Percentiles rank a stretch among this genome's conserved stretches.
Conservation (phyloP, 1,140 invertebrate genomes). For the Lerema accius region DNA sequence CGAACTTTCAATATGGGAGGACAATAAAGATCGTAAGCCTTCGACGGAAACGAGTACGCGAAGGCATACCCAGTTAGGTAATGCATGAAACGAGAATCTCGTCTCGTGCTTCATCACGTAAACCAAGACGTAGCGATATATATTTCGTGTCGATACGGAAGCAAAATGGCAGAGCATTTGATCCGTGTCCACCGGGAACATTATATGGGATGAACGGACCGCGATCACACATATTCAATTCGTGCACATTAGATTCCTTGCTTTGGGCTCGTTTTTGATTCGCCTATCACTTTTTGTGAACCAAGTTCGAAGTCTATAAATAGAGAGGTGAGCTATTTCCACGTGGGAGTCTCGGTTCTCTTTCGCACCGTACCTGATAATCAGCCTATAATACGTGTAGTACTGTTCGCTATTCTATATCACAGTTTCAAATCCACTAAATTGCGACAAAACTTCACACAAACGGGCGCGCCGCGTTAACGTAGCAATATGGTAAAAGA, state of each 20-base stretch:
- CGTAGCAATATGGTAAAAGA: conserved; percentile 77
- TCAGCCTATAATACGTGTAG: conserved; percentile 61
- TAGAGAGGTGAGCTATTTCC: conserved; percentile 79
- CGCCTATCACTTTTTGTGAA: conserved; percentile 68
- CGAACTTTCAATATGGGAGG: background rate
- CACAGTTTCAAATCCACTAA: conserved; percentile 58
- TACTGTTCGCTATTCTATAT: conserved; percentile 67
- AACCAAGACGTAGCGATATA: background rate
- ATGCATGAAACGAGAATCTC: conserved; percentile 5
- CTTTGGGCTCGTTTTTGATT: conserved; percentile 50
- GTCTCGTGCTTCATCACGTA: background rate
- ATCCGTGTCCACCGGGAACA: conserved; percentile 5
- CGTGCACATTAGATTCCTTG: conserved; percentile 27
- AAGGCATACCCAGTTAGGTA: conserved; percentile 1
- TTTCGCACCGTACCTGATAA: conserved; percentile 67
- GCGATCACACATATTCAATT: conserved; percentile 3
- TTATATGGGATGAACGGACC: conserved; percentile 2
- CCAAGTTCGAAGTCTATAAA: conserved; percentile 77
- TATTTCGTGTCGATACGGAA: conserved; percentile 4
- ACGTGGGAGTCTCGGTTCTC: conserved; percentile 70
- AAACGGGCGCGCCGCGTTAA: conserved; percentile 46
- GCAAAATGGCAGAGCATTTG: conserved; percentile 42
- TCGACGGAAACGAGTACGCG: background rate
- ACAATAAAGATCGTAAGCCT: background rate
- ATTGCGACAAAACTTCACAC: conserved; percentile 48